Percentiles rank a stretch among this genome's conserved stretches.
These are phyloP conservation scores for Aplysia californica DNA, from an alignment of 1,140 invertebrate genomes.

Conservation along the genomic window DNA sequence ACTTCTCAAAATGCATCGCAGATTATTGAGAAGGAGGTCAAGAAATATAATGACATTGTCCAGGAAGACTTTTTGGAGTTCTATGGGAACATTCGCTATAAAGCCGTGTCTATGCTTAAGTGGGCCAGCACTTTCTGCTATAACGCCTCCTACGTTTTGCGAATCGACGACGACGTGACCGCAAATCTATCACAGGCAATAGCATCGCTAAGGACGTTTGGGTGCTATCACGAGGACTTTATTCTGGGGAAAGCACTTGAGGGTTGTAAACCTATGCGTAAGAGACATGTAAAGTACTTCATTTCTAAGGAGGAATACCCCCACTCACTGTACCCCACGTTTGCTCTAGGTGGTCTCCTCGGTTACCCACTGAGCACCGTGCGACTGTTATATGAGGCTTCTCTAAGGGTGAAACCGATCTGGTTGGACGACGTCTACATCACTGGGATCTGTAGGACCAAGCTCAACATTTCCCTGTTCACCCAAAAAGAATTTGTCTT, in stretches of 20 bases:
- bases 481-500: not conserved
- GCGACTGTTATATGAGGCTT: conserved; percentile 47
- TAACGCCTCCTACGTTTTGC: conserved; percentile 70
- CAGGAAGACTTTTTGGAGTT: conserved; percentile 82
- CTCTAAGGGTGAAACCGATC: conserved; percentile 42
- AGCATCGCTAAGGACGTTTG: not conserved
- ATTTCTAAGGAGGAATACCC: conserved; percentile 56
- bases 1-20: not conserved
- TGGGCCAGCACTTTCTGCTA: conserved; percentile 78
- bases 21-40: conserved; percentile 70
- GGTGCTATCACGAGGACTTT: conserved; percentile 13
- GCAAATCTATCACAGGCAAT: conserved; percentile 36
- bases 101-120: conserved; percentile 84
- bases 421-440: conserved; percentile 66
- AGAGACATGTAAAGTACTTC: conserved; percentile 64
- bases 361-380: conserved; percentile 60
- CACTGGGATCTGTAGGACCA: conserved; percentile 49
- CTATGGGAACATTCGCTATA: conserved; percentile 87
- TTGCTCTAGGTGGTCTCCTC: conserved; percentile 52
- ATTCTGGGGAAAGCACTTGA: conserved; percentile 35
- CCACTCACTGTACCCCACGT: conserved; percentile 52
- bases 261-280: conserved; percentile 34
- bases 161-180: conserved; percentile 67
- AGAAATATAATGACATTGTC: conserved; percentile 76
- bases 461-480: not conserved